Evolutionary conservation across 2,888 invertebrate genomes (phyloP).

Genomic region (Luffia ferchaultella): DNA sequence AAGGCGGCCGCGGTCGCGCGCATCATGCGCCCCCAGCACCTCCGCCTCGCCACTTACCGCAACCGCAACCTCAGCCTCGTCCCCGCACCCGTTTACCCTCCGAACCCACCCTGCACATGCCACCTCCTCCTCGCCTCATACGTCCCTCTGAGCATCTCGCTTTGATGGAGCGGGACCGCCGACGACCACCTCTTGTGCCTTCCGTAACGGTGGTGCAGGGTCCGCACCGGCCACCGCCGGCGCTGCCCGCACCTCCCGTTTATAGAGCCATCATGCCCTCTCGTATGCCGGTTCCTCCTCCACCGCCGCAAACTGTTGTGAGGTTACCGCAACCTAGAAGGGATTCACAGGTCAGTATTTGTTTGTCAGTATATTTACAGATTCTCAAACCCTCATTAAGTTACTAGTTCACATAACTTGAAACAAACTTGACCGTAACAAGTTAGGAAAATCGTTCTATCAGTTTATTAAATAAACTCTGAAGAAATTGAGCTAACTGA

Average conservation of each 20-base stretch:
- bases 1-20: conserved; percentile 49
- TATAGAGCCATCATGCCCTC: conserved; percentile 39
- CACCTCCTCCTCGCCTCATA: conserved; percentile 44
- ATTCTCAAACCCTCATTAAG: too few species aligned
- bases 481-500: too few species aligned
- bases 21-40: conserved; percentile 41
- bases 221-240: conserved; percentile 20
- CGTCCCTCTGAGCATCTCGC: conserved; percentile 54
- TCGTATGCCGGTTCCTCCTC: conserved; percentile 43
- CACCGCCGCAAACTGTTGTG: conserved; percentile 26
- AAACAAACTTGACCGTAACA: conserved; percentile 5
- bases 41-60: conserved; percentile 7
- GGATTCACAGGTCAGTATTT: conserved; percentile 47
- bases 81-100: conserved; percentile 10
- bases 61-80: neutral
- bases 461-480: too few species aligned
- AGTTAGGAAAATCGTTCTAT: conserved; percentile 8
- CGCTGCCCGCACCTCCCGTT: conserved; percentile 28
- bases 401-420: neutral
- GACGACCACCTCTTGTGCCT: conserved; percentile 35
- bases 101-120: conserved; percentile 12
- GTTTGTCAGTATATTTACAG: too few species aligned
- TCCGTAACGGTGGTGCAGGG: conserved; percentile 26
- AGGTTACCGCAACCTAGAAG: conserved; percentile 41
- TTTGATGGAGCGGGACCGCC: conserved; percentile 34